These are phyloP conservation scores for Aphis craccivora DNA, from an alignment of 1,140 invertebrate genomes.

Conservation along the genomic window DNA sequence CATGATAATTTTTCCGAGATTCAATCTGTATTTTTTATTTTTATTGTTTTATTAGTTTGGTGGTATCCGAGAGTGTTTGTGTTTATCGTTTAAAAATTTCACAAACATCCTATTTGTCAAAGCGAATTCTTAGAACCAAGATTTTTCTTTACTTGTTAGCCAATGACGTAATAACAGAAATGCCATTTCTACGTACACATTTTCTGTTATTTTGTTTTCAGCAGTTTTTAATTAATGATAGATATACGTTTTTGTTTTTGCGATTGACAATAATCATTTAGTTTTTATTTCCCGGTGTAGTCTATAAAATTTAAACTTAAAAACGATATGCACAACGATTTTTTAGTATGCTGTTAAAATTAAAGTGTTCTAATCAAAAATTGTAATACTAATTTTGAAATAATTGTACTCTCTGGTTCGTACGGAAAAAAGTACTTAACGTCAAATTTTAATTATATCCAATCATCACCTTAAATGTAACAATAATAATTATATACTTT, in stretches of 20 bases:
- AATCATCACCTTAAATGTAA: neutral
- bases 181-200: neutral
- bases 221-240: neutral
- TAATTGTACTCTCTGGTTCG: neutral
- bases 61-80: neutral
- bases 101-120: neutral
- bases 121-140: neutral
- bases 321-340: neutral
- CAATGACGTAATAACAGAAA: neutral
- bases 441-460: neutral
- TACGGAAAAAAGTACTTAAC: neutral
- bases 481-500: neutral
- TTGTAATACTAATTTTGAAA: neutral
- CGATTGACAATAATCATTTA: neutral
- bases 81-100: neutral
- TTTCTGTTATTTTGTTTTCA: neutral
- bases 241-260: neutral
- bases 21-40: neutral
- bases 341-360: neutral
- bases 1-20: neutral
- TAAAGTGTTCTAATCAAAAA: neutral
- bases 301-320: neutral
- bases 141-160: neutral
- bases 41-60: neutral
- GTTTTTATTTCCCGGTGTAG: neutral